Percentiles rank a stretch among this genome's conserved stretches.
Evolutionary conservation across 2,113 vertebrate species (phyloP).

Genomic region (Petrocephalus microphthalmus): DNA sequence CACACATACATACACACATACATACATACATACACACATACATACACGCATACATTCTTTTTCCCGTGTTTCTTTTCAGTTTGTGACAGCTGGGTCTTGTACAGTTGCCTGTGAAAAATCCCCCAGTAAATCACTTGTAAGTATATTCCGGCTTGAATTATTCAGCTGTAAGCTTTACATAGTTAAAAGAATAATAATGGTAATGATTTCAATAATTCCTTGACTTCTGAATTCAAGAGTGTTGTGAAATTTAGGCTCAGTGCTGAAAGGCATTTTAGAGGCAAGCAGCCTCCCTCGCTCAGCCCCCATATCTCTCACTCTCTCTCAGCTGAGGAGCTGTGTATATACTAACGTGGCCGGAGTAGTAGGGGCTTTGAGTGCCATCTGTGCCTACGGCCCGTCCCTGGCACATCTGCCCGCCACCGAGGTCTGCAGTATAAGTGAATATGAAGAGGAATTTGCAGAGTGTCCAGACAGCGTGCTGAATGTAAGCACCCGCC

Average conservation of each 20-base stretch:
- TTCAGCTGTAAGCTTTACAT: background rate
- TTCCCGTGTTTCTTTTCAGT: slow-evolving; percentile 47
- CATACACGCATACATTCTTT: no score
- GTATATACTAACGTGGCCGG: slow-evolving; percentile 43
- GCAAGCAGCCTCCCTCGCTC: background rate
- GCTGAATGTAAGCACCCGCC: slow-evolving; percentile 29
- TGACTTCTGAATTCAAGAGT: background rate
- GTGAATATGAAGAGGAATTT: no score
- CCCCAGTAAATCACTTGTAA: slow-evolving; percentile 48
- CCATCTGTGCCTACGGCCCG: slow-evolving; percentile 49
- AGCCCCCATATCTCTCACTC: background rate
- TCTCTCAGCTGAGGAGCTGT: slow-evolving; percentile 47
- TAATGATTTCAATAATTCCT: background rate
- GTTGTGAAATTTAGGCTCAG: background rate
- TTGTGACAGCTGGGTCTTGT: slow-evolving; percentile 50
- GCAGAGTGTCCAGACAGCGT: background rate
- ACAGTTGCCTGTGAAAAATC: slow-evolving; percentile 49
- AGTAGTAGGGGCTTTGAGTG: slow-evolving; percentile 46
- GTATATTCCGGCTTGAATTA: background rate
- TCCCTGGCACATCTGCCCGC: background rate
- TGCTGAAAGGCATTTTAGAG: background rate
- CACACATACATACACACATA: no score
- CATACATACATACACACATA: no score
- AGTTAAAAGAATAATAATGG: background rate
- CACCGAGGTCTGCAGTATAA: background rate